Percentiles rank a stretch among this genome's conserved stretches.
Conservation (phyloP, 2,113 vertebrate species). For the Brachirus orientalis region DNA sequence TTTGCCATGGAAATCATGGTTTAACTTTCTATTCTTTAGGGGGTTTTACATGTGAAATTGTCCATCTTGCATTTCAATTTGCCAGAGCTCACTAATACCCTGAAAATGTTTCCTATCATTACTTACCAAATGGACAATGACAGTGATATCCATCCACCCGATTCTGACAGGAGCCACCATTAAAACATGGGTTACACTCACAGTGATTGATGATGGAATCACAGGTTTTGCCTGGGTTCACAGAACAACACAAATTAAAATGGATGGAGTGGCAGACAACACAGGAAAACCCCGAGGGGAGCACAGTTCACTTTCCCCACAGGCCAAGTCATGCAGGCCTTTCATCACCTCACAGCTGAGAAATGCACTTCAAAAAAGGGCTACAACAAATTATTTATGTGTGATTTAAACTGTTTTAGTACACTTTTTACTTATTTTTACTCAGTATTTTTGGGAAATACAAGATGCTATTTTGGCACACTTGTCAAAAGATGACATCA, state of each 20-base stretch:
- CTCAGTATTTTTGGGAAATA: not conserved
- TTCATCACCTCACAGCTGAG: conserved; percentile 56
- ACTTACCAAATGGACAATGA: conserved; percentile 97
- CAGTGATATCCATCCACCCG: conserved; percentile 94
- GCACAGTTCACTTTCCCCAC: conserved; percentile 47
- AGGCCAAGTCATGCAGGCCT: conserved; percentile 50
- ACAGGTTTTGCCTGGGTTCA: conserved; percentile 92
- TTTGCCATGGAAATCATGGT: conserved; percentile 37
- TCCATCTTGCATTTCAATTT: conserved; percentile 44
- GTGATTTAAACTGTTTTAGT: conserved; percentile 22
- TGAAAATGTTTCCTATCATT: conserved; percentile 44
- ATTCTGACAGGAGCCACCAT: conserved; percentile 96
- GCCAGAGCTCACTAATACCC: not conserved
- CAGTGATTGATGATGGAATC: conserved; percentile 97
- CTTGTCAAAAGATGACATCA: conserved; percentile 50
- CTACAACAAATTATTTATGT: not conserved
- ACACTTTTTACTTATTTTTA: not conserved
- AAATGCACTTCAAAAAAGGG: conserved; percentile 51
- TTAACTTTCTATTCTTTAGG: conserved; percentile 26
- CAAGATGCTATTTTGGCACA: conserved; percentile 30
- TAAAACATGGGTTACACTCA: conserved; percentile 98
- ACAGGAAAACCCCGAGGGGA: conserved; percentile 45
- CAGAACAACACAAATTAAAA: conserved; percentile 85
- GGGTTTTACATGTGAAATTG: conserved; percentile 14
- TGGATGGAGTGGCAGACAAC: conserved; percentile 76